A percentile compares a stretch with the other conserved stretches of the same genome.
Conservation (phyloP, 2,888 invertebrate species). For the Protodeltote pygarga region DNA sequence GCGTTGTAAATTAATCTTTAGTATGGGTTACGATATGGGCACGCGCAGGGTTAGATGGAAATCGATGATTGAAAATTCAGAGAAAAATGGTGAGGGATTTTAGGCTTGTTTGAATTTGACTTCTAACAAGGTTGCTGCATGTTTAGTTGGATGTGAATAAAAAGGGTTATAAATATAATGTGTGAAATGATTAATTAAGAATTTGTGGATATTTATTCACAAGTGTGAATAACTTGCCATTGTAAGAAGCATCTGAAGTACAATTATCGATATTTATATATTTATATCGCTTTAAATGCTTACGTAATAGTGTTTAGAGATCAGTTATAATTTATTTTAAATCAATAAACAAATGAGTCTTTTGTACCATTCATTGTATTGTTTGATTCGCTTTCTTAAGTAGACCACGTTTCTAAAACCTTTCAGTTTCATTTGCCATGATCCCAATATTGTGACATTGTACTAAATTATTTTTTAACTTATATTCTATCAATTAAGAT, state of each 20-base stretch:
- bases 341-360: conserved; percentile 32
- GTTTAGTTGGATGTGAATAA: conserved; percentile 5
- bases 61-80: conserved; percentile 5
- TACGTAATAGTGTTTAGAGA: conserved; percentile 21
- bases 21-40: conserved; percentile 14
- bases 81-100: background rate
- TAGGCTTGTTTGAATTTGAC: background rate
- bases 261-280: conserved; percentile 53
- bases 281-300: conserved; percentile 39
- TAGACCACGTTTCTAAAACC: conserved; percentile 33
- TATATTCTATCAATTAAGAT: conserved; percentile 27
- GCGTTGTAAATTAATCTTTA: conserved; percentile 26
- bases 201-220: conserved; percentile 51
- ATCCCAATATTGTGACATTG: conserved; percentile 47
- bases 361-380: conserved; percentile 29
- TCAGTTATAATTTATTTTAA: conserved; percentile 31
- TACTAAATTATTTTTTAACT: conserved; percentile 31
- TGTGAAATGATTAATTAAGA: conserved; percentile 22
- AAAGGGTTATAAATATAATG: conserved; percentile 20
- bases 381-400: conserved; percentile 23
- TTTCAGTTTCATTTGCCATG: conserved; percentile 44
- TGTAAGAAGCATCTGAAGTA: conserved; percentile 70
- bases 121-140: background rate
- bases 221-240: conserved; percentile 54
- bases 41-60: conserved; percentile 14